A percentile compares a stretch with the other conserved stretches of the same genome.
Evolutionary conservation across 2,797 vertebrate genomes (phyloP).

Genomic region (Brotula barbata): DNA sequence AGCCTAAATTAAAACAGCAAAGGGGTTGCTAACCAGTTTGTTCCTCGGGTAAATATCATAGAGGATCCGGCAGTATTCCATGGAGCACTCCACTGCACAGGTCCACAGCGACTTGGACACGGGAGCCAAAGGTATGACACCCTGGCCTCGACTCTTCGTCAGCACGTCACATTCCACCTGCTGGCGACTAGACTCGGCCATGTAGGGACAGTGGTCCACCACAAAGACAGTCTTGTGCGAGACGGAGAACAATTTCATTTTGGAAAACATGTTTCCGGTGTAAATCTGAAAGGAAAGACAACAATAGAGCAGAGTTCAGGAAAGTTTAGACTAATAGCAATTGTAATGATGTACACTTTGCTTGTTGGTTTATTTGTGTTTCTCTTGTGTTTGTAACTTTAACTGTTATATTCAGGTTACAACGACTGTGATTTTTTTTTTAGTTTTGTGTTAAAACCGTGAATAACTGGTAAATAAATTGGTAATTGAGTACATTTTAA

Average conservation of each 20-base stretch:
- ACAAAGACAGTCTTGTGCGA: conserved; percentile 98
- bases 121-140: conserved; percentile 94
- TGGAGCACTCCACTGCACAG: conserved; percentile 95
- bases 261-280: conserved; percentile 23
- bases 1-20: too few relatives aligned
- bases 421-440: too few relatives aligned
- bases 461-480: too few relatives aligned
- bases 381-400: too few relatives aligned
- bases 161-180: conserved; percentile 97
- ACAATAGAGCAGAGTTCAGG: too few relatives aligned
- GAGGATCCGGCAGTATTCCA: conserved; percentile 98
- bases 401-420: too few relatives aligned
- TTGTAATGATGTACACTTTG: too few relatives aligned
- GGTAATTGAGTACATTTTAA: too few relatives aligned
- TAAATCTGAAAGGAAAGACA: conserved; percentile 22
- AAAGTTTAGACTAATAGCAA: too few relatives aligned
- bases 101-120: conserved; percentile 99
- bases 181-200: conserved; percentile 96
- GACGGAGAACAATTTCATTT: conserved; percentile 93
- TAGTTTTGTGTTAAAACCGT: too few relatives aligned
- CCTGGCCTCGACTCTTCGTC: conserved; percentile 94
- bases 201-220: conserved; percentile 98
- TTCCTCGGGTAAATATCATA: conserved; percentile 93
- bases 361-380: too few relatives aligned
- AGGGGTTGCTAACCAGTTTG: conserved; percentile 86